phyloP scores from a whole-genome alignment of 2,888 invertebrate genomes.

The Ichneumoninae sp. region DNA sequence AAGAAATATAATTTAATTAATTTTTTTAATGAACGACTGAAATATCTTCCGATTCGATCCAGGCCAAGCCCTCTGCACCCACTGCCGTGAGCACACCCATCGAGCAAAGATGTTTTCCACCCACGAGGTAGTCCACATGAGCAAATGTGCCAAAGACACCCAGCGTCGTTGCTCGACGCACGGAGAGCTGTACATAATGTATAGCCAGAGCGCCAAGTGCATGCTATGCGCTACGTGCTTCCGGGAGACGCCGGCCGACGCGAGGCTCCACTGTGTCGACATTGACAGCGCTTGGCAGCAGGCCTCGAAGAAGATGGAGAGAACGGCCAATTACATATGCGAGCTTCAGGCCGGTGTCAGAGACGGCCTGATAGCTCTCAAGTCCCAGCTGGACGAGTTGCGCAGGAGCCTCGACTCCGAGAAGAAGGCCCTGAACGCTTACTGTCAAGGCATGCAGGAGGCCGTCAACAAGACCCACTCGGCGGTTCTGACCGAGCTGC shows the following conservation, averaged over 20 bases:
- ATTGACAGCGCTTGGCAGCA: constrained; percentile 91
- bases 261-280: constrained; percentile 89
- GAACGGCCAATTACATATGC: constrained; percentile 85
- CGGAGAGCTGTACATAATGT: constrained; percentile 91
- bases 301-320: constrained; percentile 89
- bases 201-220: constrained; percentile 88
- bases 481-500: constrained; percentile 88
- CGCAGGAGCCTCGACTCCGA: constrained; percentile 88
- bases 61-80: constrained; percentile 90
- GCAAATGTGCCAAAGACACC: constrained; percentile 89
- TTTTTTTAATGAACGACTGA: not conserved
- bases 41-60: constrained; percentile 39
- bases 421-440: constrained; percentile 88
- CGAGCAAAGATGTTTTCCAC: constrained; percentile 91
- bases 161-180: constrained; percentile 89
- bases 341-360: constrained; percentile 88
- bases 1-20: not conserved
- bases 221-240: constrained; percentile 92
- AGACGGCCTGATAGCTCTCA: constrained; percentile 88
- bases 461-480: constrained; percentile 89
- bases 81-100: constrained; percentile 90
- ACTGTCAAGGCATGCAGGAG: constrained; percentile 89
- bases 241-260: constrained; percentile 88
- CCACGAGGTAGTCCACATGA: constrained; percentile 90
- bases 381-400: constrained; percentile 89